Percentiles rank a stretch among this genome's conserved stretches.
Evolutionary conservation across 2,888 invertebrate genomes (phyloP).

Genomic region (Hydroisotoma schaefferi): DNA sequence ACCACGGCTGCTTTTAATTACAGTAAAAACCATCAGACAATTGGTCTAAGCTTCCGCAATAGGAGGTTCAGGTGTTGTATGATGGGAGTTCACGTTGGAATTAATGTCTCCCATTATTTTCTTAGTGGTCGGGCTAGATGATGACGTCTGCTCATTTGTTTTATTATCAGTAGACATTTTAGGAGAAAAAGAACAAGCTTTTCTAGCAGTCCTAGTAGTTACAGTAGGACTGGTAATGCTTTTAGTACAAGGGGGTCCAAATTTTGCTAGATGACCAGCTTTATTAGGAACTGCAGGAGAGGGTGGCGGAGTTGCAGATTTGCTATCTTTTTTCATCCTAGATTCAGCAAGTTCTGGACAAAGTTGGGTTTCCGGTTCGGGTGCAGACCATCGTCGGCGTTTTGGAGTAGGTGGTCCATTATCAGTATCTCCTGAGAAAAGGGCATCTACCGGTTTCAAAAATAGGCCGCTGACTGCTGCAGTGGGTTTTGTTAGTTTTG

Average conservation of each 20-base stretch:
- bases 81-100: no score
- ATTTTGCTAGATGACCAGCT: no score
- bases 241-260: no score
- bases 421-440: neutral
- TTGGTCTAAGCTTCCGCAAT: no score
- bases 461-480: no score
- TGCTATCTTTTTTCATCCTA: neutral
- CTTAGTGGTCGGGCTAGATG: no score
- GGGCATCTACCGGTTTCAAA: neutral
- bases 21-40: neutral
- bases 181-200: no score
- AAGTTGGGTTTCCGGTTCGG: slow-evolving; percentile 51
- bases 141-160: no score
- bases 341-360: neutral
- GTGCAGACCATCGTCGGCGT: slow-evolving; percentile 61
- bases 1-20: neutral
- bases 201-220: no score
- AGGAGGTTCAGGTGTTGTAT: no score
- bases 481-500: neutral
- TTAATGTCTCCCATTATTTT: no score
- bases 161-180: no score
- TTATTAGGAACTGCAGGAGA: neutral
- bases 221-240: neutral
- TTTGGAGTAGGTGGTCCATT: slow-evolving; percentile 49
- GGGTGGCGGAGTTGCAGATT: neutral